Evolutionary conservation across 2,797 vertebrate genomes (phyloP), one percentile per base, ranked within the genome.

Genomic region (Hypotaenidia philippensis): DNA sequence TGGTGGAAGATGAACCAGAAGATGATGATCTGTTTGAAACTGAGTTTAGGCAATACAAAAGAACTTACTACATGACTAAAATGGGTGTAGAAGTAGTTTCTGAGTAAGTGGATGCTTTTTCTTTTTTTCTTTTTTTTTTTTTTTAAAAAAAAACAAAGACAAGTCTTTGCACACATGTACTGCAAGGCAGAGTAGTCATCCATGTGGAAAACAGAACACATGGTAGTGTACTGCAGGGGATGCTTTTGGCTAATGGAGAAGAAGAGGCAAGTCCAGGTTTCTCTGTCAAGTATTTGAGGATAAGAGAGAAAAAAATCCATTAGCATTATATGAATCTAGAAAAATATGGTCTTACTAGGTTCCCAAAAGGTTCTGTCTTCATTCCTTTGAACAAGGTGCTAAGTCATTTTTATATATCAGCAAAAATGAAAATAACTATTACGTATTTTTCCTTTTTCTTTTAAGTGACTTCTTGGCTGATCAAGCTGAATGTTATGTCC

Each of bases 11-110:
- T 77, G 99, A 99, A 23, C 98, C 98, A 82, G 99, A 98, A 95
- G 99, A 99, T 64, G 99, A 99, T 27, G 99, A 99, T 88, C 95
- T 99, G 41, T 99, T 99, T 98, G 99, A 99, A 97, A 99, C 99
- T 0, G 99, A 99, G 95, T 99, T 99, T 97, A 98, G 99, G 88
- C 99, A 99, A 94, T 99, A 99, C 97, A 99, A 99, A 93, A 98
- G 99, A 96, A 99, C 98, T 12, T 99, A 99, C 92, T 99, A 99
- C 86, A 99, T 99, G 99, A 99, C 98, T 75, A 99, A 99, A 98
- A 99, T 99, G 98, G 99, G 98, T 1, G 98, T 99, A 96, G 99
- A 99, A 86, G 98, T 99, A 55, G 99, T 99, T 79, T 99, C 99
- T 63, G 99, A 99, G 99, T 99, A 97, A 99, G 99, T 97, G 11